Conservation (phyloP, 2,888 invertebrate genomes). For the Pilophorus perplexus region DNA sequence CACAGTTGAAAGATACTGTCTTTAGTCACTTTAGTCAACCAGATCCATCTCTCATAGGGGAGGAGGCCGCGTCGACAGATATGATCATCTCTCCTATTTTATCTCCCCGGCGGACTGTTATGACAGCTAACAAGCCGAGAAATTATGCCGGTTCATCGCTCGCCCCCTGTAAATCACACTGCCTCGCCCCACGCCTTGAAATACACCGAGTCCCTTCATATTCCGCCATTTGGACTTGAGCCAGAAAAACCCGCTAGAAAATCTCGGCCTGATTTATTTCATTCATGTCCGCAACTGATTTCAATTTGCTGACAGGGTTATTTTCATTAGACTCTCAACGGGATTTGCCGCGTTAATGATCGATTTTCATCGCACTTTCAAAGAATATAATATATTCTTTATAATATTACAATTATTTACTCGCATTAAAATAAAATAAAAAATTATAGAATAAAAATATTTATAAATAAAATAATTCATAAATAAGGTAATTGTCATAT, state of each 20-base stretch:
- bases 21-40: no score
- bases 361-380: no score
- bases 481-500: no score
- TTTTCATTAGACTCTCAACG: no score
- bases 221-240: not conserved
- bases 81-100: not conserved
- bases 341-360: no score
- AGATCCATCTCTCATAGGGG: no score
- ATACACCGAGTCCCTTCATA: not conserved
- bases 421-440: no score
- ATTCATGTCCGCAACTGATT: not conserved
- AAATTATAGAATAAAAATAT: no score
- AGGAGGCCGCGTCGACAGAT: not conserved
- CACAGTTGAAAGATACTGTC: not conserved
- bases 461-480: no score
- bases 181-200: conserved; percentile 1
- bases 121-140: conserved; percentile 1
- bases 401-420: no score
- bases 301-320: conserved; percentile 14
- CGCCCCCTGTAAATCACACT: not conserved
- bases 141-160: not conserved
- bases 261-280: not conserved
- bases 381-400: no score
- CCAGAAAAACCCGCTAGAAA: not conserved
- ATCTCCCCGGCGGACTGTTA: not conserved